Evolutionary conservation across 1,140 invertebrate species (phyloP), one percentile per base, ranked within the genome.

Genomic region (Carposina sasakii): DNA sequence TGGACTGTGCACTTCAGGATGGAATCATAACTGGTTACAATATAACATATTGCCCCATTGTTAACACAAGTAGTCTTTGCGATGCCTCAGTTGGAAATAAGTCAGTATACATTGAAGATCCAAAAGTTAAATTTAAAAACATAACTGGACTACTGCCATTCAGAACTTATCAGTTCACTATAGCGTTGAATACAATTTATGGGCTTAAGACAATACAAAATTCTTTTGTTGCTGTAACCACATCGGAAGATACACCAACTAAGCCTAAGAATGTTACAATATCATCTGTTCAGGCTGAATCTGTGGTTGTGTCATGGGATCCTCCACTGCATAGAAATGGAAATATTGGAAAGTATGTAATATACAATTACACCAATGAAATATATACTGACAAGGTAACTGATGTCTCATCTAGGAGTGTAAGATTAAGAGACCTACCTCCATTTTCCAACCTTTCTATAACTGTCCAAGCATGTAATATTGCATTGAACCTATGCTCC

Each of bases 131-230:
- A n/a, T n/a, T n/a, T n/a, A n/a, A n/a, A n/a, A n/a, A 86, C 9
- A 86, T 90, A 24, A 82, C 79, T 24, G 74, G 82, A 23, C 73
- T 97, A 23, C 87, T 88, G 47, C 94, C 95, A 3, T 96, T 90
- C 65, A 94, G 91, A 4, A 90, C 90, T 0, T 97, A 97, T 68
- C 90, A 87, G 64, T 82, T 96, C 5, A 87, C 87, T 3, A 88
- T 96, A 17, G 82, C 91, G 10, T 90, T 95, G 40, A 87, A 91
- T 43, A 95, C 93, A 1, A 89, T 88, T 52, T 88, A 89, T 60
- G 93, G 91, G 1, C 87, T 91, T 68, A 78, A 73, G 56, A 92
- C 93, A 15, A 87, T 90, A 21, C 81, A 85, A 52, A 95, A 92
- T 77, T 88, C 92, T 63, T 83, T 88, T 2, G 68, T 91, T 2